These are phyloP conservation scores for Ostrea denselamellosa DNA, from an alignment of 1,140 invertebrate species.

Conservation along the genomic window DNA sequence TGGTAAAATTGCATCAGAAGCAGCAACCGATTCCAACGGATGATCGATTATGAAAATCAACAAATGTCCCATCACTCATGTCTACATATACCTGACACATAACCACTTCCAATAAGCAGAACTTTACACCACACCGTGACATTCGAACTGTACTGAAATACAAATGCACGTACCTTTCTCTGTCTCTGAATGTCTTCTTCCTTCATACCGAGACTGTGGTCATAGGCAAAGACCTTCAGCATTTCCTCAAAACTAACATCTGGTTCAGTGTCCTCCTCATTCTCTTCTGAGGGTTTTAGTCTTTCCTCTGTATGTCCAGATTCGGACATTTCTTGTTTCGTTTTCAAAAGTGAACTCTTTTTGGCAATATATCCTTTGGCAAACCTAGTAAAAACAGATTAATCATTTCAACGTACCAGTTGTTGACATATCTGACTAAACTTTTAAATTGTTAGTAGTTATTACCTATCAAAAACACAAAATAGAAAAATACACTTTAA, in stretches of 20 bases:
- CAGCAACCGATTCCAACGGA: no score
- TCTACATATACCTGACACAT: no score
- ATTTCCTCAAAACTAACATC: neutral
- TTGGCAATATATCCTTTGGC: neutral
- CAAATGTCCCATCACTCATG: no score
- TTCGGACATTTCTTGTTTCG: neutral
- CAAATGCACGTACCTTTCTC: neutral
- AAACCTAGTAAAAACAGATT: neutral
- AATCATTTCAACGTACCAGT: neutral
- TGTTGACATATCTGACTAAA: no score
- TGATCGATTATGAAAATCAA: no score
- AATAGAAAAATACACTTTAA: no score
- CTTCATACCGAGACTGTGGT: constrained; percentile 12
- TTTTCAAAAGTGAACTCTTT: constrained; percentile 13
- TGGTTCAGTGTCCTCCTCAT: neutral
- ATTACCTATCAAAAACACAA: no score
- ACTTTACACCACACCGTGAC: no score
- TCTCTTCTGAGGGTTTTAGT: neutral
- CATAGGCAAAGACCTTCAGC: neutral
- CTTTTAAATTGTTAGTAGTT: no score
- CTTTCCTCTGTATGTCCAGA: neutral
- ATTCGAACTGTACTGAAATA: neutral
- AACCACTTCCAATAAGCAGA: no score
- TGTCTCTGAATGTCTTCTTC: constrained; percentile 1
- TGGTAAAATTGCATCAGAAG: no score